phyloP scores from a whole-genome alignment of 2,113 vertebrate genomes.

The Atractosteus spatula region DNA sequence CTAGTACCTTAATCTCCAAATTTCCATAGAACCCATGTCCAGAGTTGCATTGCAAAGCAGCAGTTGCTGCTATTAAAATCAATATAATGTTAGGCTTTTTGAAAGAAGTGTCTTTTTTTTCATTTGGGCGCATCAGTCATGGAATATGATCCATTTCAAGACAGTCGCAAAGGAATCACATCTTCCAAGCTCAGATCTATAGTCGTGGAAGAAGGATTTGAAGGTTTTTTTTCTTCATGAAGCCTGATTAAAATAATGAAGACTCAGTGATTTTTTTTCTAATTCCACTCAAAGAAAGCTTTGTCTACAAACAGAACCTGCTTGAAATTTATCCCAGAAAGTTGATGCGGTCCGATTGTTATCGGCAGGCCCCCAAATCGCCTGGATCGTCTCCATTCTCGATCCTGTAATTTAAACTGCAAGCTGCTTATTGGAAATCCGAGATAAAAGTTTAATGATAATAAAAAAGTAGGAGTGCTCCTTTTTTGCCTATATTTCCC shows the following conservation, averaged over 20 bases:
- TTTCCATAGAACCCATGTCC: too few relatives aligned
- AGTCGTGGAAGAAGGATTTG: background rate
- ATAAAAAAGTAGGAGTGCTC: slow-evolving; percentile 25
- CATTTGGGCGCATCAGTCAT: too few relatives aligned
- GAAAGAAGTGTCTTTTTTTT: too few relatives aligned
- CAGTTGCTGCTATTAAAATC: too few relatives aligned
- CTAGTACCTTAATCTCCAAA: too few relatives aligned
- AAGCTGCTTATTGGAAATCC: slow-evolving; percentile 72
- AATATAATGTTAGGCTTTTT: too few relatives aligned
- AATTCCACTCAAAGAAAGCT: slow-evolving; percentile 72
- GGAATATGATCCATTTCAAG: too few relatives aligned
- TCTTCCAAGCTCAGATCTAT: background rate
- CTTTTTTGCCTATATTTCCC: slow-evolving; percentile 24
- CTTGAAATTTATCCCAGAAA: slow-evolving; percentile 75
- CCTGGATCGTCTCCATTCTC: slow-evolving; percentile 61
- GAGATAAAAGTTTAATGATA: slow-evolving; percentile 65
- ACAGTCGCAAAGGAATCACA: background rate
- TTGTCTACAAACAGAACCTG: slow-evolving; percentile 72
- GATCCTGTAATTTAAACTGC: slow-evolving; percentile 74
- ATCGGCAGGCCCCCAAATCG: slow-evolving; percentile 65
- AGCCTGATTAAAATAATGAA: slow-evolving; percentile 62
- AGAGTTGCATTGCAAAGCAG: too few relatives aligned
- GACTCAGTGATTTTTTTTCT: slow-evolving; percentile 51
- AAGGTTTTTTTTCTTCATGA: slow-evolving; percentile 21
- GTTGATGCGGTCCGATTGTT: slow-evolving; percentile 67